Evolutionary conservation across 2,888 invertebrate species (phyloP).

Genomic region (Antitype chi): DNA sequence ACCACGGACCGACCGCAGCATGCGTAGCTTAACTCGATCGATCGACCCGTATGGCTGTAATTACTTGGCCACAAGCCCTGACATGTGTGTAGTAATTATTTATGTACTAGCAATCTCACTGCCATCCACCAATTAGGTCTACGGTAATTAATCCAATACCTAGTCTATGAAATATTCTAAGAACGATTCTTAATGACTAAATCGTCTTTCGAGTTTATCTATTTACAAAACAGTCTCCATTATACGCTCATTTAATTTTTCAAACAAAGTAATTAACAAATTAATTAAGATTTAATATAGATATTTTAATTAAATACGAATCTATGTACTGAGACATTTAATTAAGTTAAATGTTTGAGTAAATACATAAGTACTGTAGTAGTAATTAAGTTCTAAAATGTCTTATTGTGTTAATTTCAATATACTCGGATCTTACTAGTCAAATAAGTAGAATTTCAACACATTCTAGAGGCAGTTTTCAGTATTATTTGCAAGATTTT

Average conservation of each 20-base stretch:
- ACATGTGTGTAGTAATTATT: conserved; percentile 10
- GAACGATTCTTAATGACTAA: conserved; percentile 26
- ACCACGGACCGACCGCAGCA: no score
- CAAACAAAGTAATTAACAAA: conserved; percentile 36
- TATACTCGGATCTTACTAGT: no score
- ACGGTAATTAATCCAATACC: conserved; percentile 10
- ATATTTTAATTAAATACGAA: conserved; percentile 30
- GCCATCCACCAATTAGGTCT: conserved; percentile 5
- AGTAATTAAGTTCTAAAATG: conserved; percentile 21
- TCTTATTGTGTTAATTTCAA: conserved; percentile 18
- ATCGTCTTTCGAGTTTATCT: conserved; percentile 26
- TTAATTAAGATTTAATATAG: conserved; percentile 43
- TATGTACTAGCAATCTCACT: conserved; percentile 1
- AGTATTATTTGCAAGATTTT: no score
- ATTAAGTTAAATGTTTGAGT: conserved; percentile 32
- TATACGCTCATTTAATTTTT: conserved; percentile 24
- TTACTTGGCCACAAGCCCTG: no score
- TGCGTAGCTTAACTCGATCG: no score
- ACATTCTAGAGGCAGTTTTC: neutral
- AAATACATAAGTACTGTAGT: conserved; percentile 7
- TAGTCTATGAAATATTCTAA: neutral
- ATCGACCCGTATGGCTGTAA: no score
- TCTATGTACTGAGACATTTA: conserved; percentile 34
- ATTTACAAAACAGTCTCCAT: neutral
- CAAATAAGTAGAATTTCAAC: neutral